Conservation (phyloP, 2,797 vertebrate species). For the Megaceryle alcyon region DNA sequence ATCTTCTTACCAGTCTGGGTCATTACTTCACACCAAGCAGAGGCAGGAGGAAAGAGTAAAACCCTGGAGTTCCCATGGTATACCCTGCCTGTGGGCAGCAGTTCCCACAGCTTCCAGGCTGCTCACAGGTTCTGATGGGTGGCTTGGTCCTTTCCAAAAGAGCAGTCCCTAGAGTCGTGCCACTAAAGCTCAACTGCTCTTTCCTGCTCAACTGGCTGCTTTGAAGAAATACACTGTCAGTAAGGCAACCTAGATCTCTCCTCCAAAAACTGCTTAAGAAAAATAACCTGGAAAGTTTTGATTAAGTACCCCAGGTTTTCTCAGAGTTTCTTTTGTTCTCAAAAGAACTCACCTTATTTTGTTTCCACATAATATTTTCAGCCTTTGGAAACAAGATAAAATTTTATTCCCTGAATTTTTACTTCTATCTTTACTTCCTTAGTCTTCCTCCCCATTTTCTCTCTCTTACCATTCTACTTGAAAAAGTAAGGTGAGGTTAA, state of each 20-base stretch:
- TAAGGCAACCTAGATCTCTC: neutral
- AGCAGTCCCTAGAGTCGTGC: neutral
- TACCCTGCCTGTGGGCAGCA: neutral
- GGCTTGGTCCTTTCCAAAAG: neutral
- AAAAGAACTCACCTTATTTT: neutral
- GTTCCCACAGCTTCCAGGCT: neutral
- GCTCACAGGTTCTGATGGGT: neutral
- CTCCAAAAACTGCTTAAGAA: neutral
- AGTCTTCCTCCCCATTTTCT: neutral
- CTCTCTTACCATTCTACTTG: neutral
- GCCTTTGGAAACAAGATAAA: neutral
- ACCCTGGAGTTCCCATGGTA: neutral
- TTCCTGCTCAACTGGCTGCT: neutral
- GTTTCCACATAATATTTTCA: neutral
- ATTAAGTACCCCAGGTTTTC: neutral
- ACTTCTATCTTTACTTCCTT: neutral
- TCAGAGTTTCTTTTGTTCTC: neutral
- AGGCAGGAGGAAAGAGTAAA: neutral
- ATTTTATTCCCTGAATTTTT: neutral
- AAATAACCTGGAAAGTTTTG: neutral
- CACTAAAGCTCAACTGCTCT: neutral
- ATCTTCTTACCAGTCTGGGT: neutral
- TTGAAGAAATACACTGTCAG: neutral
- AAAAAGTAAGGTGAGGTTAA: neutral
- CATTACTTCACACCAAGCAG: rapidly evolving